Evolutionary conservation across 2,113 vertebrate species (phyloP).

Genomic region (Limanda limanda): DNA sequence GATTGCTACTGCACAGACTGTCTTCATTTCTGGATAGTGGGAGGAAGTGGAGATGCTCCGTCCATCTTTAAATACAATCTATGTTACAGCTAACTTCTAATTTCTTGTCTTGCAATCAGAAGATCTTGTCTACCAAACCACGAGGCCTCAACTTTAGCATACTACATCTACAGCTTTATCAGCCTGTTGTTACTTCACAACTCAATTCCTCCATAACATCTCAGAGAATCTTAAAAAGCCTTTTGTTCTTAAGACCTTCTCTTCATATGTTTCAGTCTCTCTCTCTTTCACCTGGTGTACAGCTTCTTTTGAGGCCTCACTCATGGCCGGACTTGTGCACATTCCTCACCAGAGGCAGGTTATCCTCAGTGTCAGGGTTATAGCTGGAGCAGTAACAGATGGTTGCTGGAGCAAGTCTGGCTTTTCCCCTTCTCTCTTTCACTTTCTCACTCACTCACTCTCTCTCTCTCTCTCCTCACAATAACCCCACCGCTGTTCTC

Average conservation of each 20-base stretch:
- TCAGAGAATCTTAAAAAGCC: neutral
- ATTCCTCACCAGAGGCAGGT: slow-evolving; percentile 73
- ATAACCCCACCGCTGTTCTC: slow-evolving; percentile 78
- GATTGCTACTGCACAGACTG: too few relatives aligned
- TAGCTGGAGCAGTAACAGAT: slow-evolving; percentile 97
- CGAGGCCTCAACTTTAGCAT: too few relatives aligned
- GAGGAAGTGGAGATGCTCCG: too few relatives aligned
- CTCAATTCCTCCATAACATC: too few relatives aligned
- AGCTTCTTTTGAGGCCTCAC: slow-evolving; percentile 6
- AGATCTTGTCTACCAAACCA: too few relatives aligned
- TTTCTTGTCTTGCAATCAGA: too few relatives aligned
- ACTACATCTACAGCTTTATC: too few relatives aligned
- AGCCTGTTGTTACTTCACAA: too few relatives aligned
- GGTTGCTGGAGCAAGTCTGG: slow-evolving; percentile 93
- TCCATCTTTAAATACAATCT: too few relatives aligned
- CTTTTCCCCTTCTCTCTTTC: slow-evolving; percentile 48
- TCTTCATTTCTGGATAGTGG: too few relatives aligned
- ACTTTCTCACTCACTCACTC: slow-evolving; percentile 16
- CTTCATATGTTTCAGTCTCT: neutral
- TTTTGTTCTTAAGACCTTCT: neutral
- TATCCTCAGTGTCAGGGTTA: slow-evolving; percentile 73
- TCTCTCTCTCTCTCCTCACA: slow-evolving; percentile 64
- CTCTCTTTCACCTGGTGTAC: neutral
- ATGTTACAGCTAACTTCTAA: too few relatives aligned
- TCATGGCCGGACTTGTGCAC: slow-evolving; percentile 43